These are phyloP conservation scores for Aix galericulata DNA, from an alignment of 2,113 vertebrate genomes.

Conservation along the genomic window DNA sequence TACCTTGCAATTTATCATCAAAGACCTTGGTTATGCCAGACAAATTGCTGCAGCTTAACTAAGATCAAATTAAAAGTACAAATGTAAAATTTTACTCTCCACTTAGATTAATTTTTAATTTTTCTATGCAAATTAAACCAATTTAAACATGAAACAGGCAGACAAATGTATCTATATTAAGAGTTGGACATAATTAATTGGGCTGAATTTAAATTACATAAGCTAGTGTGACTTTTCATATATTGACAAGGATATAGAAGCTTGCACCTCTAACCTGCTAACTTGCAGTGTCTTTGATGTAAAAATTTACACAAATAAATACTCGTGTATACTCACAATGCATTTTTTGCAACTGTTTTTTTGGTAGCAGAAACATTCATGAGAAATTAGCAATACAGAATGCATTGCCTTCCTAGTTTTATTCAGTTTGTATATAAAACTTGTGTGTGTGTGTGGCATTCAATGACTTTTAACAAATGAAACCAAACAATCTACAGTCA, in stretches of 20 bases:
- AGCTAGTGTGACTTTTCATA: not conserved
- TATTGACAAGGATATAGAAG: not conserved
- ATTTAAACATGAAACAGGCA: constrained; percentile 6
- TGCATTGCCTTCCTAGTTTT: not conserved
- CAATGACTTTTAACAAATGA: not conserved
- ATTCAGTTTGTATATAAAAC: not conserved
- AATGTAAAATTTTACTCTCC: not conserved
- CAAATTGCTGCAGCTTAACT: not conserved
- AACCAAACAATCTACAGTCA: not conserved
- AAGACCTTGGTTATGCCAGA: not conserved
- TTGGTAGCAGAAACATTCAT: not conserved
- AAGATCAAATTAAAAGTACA: not conserved
- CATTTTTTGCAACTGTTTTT: not conserved
- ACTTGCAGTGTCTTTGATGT: not conserved
- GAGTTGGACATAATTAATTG: constrained; percentile 26
- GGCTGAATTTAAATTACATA: not conserved
- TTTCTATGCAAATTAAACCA: constrained; percentile 32
- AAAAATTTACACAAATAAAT: not conserved
- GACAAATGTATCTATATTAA: constrained; percentile 15
- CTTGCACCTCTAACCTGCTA: not conserved
- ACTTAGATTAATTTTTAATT: not conserved
- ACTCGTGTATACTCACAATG: not conserved
- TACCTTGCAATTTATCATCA: not conserved
- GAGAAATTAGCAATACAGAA: not conserved
- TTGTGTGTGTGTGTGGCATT: not conserved